Percentiles rank a stretch among this genome's conserved stretches.
Evolutionary conservation across 1,140 invertebrate genomes (phyloP).

Genomic region (Panonychus citri): DNA sequence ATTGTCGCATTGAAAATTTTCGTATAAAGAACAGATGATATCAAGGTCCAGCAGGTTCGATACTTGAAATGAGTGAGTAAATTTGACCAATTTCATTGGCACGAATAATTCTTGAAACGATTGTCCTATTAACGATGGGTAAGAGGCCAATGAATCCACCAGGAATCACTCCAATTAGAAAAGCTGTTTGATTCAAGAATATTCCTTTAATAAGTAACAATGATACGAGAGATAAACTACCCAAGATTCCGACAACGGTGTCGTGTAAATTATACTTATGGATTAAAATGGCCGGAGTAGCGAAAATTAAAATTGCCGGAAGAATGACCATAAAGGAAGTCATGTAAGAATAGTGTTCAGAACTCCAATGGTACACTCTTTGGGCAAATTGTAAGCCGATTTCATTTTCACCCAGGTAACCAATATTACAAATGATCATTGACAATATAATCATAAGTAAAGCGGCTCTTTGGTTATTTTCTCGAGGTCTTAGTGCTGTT

Average conservation of each 20-base stretch:
- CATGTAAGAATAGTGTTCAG: conserved; percentile 1
- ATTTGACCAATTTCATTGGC: conserved; percentile 4
- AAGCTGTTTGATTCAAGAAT: background rate
- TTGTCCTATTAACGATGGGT: conserved; percentile 1
- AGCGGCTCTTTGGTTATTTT: background rate
- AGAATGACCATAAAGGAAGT: background rate
- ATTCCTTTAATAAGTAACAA: background rate
- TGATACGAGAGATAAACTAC: background rate
- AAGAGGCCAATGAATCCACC: background rate
- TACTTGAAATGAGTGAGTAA: background rate
- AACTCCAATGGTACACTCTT: conserved; percentile 5
- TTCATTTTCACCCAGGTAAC: background rate
- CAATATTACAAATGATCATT: background rate
- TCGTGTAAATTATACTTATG: conserved; percentile 5
- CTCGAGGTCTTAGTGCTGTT: background rate
- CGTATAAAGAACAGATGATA: background rate
- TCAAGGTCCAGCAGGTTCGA: background rate
- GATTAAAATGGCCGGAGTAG: background rate
- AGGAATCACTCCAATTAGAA: background rate
- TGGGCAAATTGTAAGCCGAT: conserved; percentile 8
- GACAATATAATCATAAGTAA: background rate
- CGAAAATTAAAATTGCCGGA: background rate
- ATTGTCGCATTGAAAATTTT: conserved; percentile 2
- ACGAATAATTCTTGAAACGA: conserved; percentile 1
- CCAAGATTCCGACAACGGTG: background rate